Conservation (phyloP, 2,888 invertebrate species). For the Drosophila mimetica region DNA sequence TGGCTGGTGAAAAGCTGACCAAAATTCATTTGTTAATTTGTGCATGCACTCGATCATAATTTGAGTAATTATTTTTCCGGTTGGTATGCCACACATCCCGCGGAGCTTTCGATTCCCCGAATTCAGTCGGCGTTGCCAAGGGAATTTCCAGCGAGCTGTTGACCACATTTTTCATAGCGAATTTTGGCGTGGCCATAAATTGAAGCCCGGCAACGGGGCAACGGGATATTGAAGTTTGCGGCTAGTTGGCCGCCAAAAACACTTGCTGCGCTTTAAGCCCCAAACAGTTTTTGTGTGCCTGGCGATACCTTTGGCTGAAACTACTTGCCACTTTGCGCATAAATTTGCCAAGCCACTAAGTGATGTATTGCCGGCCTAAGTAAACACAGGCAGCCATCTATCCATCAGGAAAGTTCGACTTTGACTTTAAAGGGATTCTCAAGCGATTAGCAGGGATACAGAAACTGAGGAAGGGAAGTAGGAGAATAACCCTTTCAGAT, state of each 20-base stretch:
- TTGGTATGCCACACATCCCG: constrained; percentile 18
- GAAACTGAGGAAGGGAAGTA: neutral
- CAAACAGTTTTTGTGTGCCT: neutral
- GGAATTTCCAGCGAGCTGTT: constrained; percentile 13
- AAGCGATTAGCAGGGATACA: constrained; percentile 20
- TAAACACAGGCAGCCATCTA: constrained; percentile 28
- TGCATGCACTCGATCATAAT: constrained; percentile 52
- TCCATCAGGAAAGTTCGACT: constrained; percentile 25
- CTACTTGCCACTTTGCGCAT: constrained; percentile 56
- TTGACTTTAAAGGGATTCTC: constrained; percentile 27
- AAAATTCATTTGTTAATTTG: constrained; percentile 55
- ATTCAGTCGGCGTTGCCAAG: constrained; percentile 14
- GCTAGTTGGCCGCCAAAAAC: neutral
- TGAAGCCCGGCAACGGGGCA: constrained; percentile 9
- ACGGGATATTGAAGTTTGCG: neutral
- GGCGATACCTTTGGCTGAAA: neutral
- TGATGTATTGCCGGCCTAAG: constrained; percentile 59
- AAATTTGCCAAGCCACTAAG: constrained; percentile 66
- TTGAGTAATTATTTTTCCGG: constrained; percentile 66
- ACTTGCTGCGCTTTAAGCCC: neutral
- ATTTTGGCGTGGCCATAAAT: constrained; percentile 19
- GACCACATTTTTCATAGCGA: constrained; percentile 19
- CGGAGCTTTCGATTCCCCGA: neutral
- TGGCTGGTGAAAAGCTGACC: constrained; percentile 2
- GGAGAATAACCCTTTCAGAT: constrained; percentile 57